Base-by-base conservation (phyloP, 1,140 invertebrate species). In the Anastrepha obliqua region DNA sequence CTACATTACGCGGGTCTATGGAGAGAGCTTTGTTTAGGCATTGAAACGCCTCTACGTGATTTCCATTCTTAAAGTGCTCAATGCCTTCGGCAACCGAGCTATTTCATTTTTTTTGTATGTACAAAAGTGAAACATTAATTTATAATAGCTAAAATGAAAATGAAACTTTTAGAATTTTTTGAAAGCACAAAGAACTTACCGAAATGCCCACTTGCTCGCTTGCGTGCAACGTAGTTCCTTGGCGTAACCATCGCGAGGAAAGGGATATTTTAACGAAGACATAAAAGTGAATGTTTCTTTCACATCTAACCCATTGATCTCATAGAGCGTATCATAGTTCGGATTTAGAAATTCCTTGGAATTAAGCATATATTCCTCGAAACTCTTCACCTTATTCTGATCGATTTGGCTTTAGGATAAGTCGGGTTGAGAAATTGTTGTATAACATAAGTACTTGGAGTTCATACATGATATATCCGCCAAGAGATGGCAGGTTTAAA, bases 31-130 rank as follows among this genome's bases (percentile, higher is more conserved):
- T 98, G 94, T 99, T 99, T 1, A 99, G 94, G 91, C 97, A 98
- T 92, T 99, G 98, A 94, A 99, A 98, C 64, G 98, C 98, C 94
- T 99, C 98, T 6, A 97, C 95, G 91, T 98, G 96, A 90, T 97
- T 95, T 64, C 97, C 97, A 87, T 96, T 95, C 94, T 99, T 99
- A 94, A 99, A 99, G 94, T 98, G 96, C 91, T 97, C 96, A 89
- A 99, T 98, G 88, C 98, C 98, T 94, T 98, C 97, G 58, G 97
- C 97, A 39, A 98, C 97, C 91, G 96, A 97, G 90, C 97, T 96
- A 15, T 55, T 42, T 7, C 15, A 7, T 4, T 55, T 3, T 17
- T 42, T 74, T 74, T 59, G n/a, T 8, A 55, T 62, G 60, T 20
- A 58, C 29, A 67, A 39, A 39, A 17, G 9, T 62, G 42, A 67